Conservation (phyloP, 2,797 vertebrate genomes). For the Parauchenoglanis ngamensis region DNA sequence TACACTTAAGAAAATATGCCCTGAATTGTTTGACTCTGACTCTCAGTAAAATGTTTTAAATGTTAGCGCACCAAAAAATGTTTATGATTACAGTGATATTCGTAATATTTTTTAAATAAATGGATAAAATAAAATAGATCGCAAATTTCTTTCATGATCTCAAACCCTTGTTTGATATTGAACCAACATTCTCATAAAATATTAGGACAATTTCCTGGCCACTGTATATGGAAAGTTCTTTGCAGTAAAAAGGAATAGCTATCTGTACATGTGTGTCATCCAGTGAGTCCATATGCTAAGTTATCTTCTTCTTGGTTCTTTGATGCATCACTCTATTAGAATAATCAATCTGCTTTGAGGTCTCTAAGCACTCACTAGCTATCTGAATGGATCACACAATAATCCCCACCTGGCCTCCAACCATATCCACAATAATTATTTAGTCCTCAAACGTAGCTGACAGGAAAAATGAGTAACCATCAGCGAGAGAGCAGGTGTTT, state of each 20-base stretch:
- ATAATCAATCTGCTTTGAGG: slow-evolving; percentile 70
- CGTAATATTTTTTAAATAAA: background rate
- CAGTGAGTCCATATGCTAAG: slow-evolving; percentile 69
- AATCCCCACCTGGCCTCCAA: slow-evolving; percentile 79
- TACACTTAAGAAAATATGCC: background rate
- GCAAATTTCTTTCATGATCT: background rate
- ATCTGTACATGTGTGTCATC: slow-evolving; percentile 25
- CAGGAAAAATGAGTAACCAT: slow-evolving; percentile 89
- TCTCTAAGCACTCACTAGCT: slow-evolving; percentile 68
- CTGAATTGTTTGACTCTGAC: background rate
- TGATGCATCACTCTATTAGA: slow-evolving; percentile 74
- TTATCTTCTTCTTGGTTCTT: slow-evolving; percentile 65
- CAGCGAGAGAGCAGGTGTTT: slow-evolving; percentile 85
- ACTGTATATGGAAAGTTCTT: background rate
- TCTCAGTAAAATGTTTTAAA: background rate
- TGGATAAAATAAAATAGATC: background rate
- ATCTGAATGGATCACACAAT: slow-evolving; percentile 86
- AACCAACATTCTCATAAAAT: background rate
- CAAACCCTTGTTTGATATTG: background rate
- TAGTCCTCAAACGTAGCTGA: slow-evolving; percentile 86
- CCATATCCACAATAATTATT: slow-evolving; percentile 81
- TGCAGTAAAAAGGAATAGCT: slow-evolving; percentile 25
- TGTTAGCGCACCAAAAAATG: background rate
- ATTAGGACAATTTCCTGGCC: background rate
- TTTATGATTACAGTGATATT: background rate